These are phyloP conservation scores for Caenorhabditis briggsae DNA, from an alignment of 1,140 invertebrate species.

Conservation along the genomic window DNA sequence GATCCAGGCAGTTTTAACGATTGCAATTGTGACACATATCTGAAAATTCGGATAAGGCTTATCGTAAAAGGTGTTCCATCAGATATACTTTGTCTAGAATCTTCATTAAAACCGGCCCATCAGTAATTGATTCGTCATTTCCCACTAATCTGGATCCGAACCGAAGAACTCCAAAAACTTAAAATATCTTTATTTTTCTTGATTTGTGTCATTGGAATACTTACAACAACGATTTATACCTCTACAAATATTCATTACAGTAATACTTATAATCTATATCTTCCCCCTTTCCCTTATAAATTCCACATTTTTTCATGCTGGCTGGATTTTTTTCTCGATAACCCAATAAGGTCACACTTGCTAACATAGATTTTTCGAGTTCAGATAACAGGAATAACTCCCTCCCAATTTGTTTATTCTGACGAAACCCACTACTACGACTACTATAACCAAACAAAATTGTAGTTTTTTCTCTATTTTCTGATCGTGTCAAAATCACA, in stretches of 20 bases:
- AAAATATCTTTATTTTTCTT: background rate
- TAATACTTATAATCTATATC: background rate
- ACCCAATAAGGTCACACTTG: background rate
- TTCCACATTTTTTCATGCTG: background rate
- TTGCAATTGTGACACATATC: background rate
- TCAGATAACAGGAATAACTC: background rate
- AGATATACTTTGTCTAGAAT: background rate
- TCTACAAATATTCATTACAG: constrained; percentile 4
- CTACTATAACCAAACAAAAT: background rate
- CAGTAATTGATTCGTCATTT: background rate
- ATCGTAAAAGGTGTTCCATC: background rate
- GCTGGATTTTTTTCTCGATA: background rate
- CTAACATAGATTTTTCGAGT: background rate
- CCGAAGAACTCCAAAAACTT: background rate
- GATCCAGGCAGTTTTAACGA: background rate
- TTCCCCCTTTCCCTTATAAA: background rate
- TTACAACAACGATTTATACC: background rate
- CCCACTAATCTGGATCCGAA: background rate
- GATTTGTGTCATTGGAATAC: background rate
- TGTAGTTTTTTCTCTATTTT: background rate
- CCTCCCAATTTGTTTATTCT: background rate
- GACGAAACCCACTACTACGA: background rate
- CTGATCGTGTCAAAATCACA: constrained; percentile 30
- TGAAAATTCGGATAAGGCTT: background rate
- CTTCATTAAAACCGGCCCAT: background rate